Base-by-base conservation (phyloP, 1,140 invertebrate species). In the Sitobion miscanthi region DNA sequence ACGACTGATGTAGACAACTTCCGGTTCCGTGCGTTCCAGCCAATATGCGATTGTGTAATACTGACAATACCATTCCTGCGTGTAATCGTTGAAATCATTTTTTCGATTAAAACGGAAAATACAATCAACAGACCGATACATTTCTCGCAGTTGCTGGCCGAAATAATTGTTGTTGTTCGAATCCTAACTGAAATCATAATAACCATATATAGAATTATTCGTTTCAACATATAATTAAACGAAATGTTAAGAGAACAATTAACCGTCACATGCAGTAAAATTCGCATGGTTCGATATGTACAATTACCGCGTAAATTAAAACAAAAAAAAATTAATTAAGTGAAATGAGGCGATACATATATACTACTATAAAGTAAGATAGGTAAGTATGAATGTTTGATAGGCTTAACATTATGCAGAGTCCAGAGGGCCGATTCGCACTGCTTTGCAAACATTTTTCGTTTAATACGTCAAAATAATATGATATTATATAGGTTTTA, bases 81-180 rank as follows among this genome's bases (percentile, higher is more conserved):
- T 77, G 62, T 77, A 77, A 77, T 77, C n/a, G 62, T 77, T 77
- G n/a, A 77, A 77, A 77, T 77, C 30, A 77, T 77, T 77, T 77
- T n/a, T 77, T 77, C 5, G 30, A 77, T 77, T 77, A 77, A 77
- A 77, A 77, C 30, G n/a, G 62, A 35, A 77, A 77, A 77, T n/a
- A 77, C 62, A 77, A 4, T 77, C 62, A 77, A n/a, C 62, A 77
- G 62, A 77, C 62, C 62, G 62, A n/a, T n/a, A 77, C 62, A 77
- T 77, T 77, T 77, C 30, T 77, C 5, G 62, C 30, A 77, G 30
- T 77, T 17, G 4, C 14, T 77, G 62, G 30, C 62, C 30, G 62
- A 77, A 77, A 77, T 77, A 77, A 77, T 77, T 77, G n/a, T n/a
- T 20, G 14, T 77, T n/a, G 62, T 30, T 77, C 30, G 62, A n/a